Evolutionary conservation across 2,113 vertebrate species (phyloP), one percentile per base, ranked within the genome.

Genomic region (Eidolon helvum): DNA sequence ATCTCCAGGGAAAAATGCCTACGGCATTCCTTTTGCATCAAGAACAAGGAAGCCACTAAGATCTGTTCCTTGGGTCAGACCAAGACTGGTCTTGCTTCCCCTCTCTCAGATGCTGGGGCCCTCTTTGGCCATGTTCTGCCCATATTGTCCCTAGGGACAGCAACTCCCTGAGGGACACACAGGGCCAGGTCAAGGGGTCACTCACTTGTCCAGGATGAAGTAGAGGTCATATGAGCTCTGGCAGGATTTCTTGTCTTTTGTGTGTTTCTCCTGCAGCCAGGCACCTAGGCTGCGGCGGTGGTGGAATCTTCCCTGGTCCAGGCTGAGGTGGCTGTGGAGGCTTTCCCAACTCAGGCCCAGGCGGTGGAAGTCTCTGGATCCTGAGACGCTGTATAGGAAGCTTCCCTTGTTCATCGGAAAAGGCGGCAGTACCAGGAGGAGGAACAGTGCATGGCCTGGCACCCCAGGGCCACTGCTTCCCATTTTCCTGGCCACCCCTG

Each of bases 121-220:
- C 35, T 18, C 57, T 53, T 30, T 74, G 21, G 9, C 4, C 45
- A 66, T 35, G n/a, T 43, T 10, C 10, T 77, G 79, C 12, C 24
- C 24, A 33, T 21, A 14, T 1, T 66, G 33, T 66, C 28, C 35
- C 18, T 48, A 22, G 33, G 24, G 72, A 38, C 24, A 87, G 10
- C 45, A 19, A 1, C 1, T 11, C 69, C 69, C 69, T 63, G 55
- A 75, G 16, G 38, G 28, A 33, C 26, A 21, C 10, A 2, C 21
- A 53, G n/a, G 10, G 10, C 21, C 15, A 21, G 30, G 35, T 26
- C 38, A 15, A 38, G 7, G 90, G 90, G 94, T 93, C 98, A 99
- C 99, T 99, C 99, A 99, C 99, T 99, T 99, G 98, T 99, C 99
- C 97, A 99, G 97, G 98, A 99, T 98, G 98, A 99, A 99, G 97